Evolutionary conservation across 2,888 invertebrate species (phyloP), one percentile per base, ranked within the genome.

Genomic region (Callyntrura sp.): DNA sequence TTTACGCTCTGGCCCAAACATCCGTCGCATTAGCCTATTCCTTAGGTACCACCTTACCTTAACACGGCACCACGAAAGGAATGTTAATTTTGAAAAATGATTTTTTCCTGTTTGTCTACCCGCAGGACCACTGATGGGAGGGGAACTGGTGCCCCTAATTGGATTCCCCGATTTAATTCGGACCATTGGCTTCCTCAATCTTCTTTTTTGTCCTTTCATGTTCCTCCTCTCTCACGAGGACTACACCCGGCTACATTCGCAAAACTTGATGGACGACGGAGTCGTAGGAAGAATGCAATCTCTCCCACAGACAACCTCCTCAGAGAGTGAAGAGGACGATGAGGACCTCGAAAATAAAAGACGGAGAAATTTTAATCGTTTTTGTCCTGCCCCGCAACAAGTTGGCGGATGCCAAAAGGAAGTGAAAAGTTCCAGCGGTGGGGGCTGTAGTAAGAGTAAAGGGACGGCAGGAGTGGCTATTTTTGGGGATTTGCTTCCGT

Each of bases 1-100:
- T 97, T n/a, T 98, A 98, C 94, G 97, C 98, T 82, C 95, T 98
- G 85, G 97, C 97, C 93, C 98, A 98, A 95, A 96, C 96, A 17
- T 96, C 97, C 4, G 97, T 97, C 68, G 97, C 97, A 93, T 95
- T 97, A 76, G 97, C 97, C 25, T 98, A 98, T 94, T 96, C 96
- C 45, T 94, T 97, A 73, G 97, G 97, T 97, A 88, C 76, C 14
- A 25, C n/a, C n/a, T n/a, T 83, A 43, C 6, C 51, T 28, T 51
- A 48, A 0, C 12, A 28, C n/a, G n/a, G n/a, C n/a, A 43, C n/a
- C 3, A 11, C 20, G 3, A 60, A 60, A 60, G n/a, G n/a, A n/a
- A n/a, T n/a, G n/a, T n/a, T n/a, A n/a, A n/a, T n/a, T n/a, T n/a
- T n/a, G n/a, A n/a, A n/a, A n/a, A n/a, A n/a, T n/a, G n/a, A 62